Conservation (phyloP, 2,113 vertebrate species). For the Carassius auratus region DNA sequence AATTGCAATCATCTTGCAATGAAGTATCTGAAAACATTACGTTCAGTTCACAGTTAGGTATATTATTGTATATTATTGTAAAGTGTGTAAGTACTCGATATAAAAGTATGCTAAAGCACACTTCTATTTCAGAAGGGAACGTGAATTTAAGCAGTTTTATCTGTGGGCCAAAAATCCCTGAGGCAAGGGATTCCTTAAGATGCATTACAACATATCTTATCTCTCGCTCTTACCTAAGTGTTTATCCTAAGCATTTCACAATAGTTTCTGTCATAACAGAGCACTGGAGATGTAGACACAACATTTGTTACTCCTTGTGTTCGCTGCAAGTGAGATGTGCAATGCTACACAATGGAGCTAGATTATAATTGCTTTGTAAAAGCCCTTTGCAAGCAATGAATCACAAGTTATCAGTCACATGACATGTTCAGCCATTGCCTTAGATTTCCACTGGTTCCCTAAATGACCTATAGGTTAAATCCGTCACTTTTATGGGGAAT, state of each 20-base stretch:
- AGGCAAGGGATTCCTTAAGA: background rate
- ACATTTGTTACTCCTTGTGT: background rate
- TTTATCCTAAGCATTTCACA: conserved; percentile 14
- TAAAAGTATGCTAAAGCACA: background rate
- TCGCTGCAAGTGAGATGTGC: background rate
- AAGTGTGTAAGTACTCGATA: background rate
- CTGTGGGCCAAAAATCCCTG: background rate
- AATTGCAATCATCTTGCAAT: background rate
- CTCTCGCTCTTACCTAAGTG: conserved; percentile 8
- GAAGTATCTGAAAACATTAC: background rate
- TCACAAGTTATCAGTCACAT: background rate
- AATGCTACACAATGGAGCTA: background rate
- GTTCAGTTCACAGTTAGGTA: background rate
- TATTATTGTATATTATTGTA: background rate
- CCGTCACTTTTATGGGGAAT: background rate
- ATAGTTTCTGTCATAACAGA: background rate
- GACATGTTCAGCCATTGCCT: background rate
- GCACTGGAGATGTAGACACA: background rate
- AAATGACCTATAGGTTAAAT: background rate
- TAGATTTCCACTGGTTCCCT: background rate
- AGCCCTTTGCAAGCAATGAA: background rate
- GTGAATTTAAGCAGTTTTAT: background rate
- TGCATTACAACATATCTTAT: conserved; percentile 19
- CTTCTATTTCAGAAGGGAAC: background rate
- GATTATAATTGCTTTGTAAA: background rate